These are phyloP conservation scores for Cavia aperea DNA, from an alignment of 2,113 vertebrate genomes.

Conservation along the genomic window DNA sequence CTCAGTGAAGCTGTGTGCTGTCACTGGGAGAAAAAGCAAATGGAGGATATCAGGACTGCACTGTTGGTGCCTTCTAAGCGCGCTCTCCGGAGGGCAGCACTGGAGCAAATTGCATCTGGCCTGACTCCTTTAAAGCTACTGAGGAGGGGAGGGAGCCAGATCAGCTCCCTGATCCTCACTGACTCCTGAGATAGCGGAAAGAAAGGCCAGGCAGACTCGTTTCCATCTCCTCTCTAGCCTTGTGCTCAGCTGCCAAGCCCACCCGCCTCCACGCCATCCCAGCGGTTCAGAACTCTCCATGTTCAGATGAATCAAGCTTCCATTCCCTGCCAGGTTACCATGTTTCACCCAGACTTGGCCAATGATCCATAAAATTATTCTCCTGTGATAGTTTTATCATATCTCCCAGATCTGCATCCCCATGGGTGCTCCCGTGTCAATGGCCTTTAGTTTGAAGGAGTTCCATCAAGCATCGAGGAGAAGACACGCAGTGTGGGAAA, in stretches of 20 bases:
- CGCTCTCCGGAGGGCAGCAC: neutral
- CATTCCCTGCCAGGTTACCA: neutral
- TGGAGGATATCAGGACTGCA: neutral
- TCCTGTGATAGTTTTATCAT: neutral
- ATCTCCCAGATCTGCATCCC: neutral
- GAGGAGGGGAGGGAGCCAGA: neutral
- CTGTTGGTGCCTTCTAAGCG: neutral
- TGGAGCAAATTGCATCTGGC: neutral
- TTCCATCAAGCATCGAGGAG: neutral
- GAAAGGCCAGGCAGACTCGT: neutral
- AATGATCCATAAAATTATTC: neutral
- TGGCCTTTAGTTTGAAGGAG: slow-evolving; percentile 26
- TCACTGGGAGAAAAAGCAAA: neutral
- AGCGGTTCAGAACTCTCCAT: neutral
- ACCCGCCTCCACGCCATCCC: neutral
- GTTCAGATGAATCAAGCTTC: neutral
- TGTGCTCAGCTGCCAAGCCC: neutral
- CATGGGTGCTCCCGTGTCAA: neutral
- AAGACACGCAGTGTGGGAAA: neutral
- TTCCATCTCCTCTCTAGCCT: neutral
- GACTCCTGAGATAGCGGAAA: neutral
- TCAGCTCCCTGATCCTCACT: neutral
- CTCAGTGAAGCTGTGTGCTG: neutral
- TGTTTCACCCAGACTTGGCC: neutral
- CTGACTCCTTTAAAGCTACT: neutral